These are phyloP conservation scores for Hapalemur alaotrensis DNA, from an alignment of 2,797 vertebrate genomes.

Conservation along the genomic window DNA sequence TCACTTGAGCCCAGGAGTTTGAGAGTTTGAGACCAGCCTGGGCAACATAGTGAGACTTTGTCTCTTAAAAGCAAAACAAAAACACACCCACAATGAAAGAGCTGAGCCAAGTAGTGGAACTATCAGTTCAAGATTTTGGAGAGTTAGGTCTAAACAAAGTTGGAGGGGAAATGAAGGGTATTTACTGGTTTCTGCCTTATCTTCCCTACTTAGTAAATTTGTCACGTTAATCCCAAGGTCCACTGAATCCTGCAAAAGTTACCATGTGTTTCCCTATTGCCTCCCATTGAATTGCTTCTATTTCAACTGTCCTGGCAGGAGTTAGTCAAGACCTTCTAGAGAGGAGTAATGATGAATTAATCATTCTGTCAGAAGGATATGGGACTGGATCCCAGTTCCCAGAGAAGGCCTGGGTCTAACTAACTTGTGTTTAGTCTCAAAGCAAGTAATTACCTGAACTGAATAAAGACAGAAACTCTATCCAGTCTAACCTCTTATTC, in stretches of 20 bases:
- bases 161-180: slow-evolving; percentile 23
- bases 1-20: not conserved
- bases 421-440: slow-evolving; percentile 31
- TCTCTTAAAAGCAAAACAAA: not conserved
- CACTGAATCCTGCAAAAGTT: not conserved
- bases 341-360: not conserved
- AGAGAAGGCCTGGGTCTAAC: not conserved
- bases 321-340: not conserved
- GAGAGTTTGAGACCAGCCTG: not conserved
- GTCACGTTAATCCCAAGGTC: not conserved
- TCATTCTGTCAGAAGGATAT: slow-evolving; percentile 9
- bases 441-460: slow-evolving; percentile 1
- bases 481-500: not conserved
- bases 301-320: not conserved
- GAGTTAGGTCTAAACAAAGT: slow-evolving; percentile 17
- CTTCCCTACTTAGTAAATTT: not conserved
- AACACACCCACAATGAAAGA: not conserved
- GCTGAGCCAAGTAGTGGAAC: slow-evolving; percentile 13
- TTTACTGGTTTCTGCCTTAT: not conserved
- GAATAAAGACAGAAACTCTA: not conserved
- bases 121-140: slow-evolving; percentile 43
- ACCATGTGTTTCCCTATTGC: not conserved
- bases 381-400: not conserved
- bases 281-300: not conserved
- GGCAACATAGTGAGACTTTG: not conserved